A percentile compares a stretch with the other conserved stretches of the same genome.
Evolutionary conservation across 2,888 invertebrate genomes (phyloP).

Genomic region (Pocota personata): DNA sequence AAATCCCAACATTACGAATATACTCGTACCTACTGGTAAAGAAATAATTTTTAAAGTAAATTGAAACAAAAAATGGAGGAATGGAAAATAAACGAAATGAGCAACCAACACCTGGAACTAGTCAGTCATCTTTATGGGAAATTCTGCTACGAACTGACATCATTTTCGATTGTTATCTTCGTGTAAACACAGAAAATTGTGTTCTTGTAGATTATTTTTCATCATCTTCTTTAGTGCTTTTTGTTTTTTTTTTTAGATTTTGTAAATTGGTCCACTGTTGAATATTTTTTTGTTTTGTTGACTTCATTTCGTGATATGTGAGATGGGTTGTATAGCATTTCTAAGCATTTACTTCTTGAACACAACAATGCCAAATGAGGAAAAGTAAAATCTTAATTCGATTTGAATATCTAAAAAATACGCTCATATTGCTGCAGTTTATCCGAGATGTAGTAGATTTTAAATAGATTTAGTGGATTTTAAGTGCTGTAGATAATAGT

Average conservation of each 20-base stretch:
- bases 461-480: no score
- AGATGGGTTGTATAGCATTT: not conserved
- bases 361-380: not conserved
- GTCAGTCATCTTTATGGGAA: constrained; percentile 61
- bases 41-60: constrained; percentile 21
- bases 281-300: not conserved
- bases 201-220: constrained; percentile 43
- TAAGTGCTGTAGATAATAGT: no score
- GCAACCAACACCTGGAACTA: constrained; percentile 57
- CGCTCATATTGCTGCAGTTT: no score
- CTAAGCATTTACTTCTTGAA: not conserved
- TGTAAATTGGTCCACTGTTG: constrained; percentile 33
- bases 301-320: not conserved
- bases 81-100: constrained; percentile 39
- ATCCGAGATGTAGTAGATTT: no score
- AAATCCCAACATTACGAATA: constrained; percentile 42
- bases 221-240: constrained; percentile 13
- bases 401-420: no score
- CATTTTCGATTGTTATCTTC: constrained; percentile 64
- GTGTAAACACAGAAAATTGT: constrained; percentile 44
- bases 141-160: constrained; percentile 57
- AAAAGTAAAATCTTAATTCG: no score
- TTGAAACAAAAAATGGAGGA: constrained; percentile 34
- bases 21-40: constrained; percentile 6
- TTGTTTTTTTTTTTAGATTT: constrained; percentile 4